phyloP scores from a whole-genome alignment of 2,888 invertebrate species.

The Dione vanillae region DNA sequence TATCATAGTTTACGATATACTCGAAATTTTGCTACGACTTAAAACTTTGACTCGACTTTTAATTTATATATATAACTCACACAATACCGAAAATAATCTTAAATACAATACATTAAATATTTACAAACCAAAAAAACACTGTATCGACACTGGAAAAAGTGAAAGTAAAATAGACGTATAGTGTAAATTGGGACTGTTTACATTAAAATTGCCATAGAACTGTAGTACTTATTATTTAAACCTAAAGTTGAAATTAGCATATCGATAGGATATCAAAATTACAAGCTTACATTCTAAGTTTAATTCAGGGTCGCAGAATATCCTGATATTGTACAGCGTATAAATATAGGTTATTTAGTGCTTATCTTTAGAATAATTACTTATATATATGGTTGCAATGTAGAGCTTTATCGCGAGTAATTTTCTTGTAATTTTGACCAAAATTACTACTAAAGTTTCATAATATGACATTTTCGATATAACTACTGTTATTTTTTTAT shows the following conservation, averaged over 20 bases:
- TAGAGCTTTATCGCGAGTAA: constrained; percentile 5
- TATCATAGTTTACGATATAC: too few relatives aligned
- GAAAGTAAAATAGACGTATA: constrained; percentile 34
- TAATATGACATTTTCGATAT: neutral
- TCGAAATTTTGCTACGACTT: too few relatives aligned
- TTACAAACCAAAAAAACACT: constrained; percentile 28
- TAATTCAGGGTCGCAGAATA: constrained; percentile 31
- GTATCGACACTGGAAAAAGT: constrained; percentile 29
- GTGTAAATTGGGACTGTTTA: constrained; percentile 45
- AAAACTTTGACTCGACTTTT: too few relatives aligned
- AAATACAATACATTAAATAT: constrained; percentile 24
- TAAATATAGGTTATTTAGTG: constrained; percentile 1
- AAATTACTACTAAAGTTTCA: constrained; percentile 3
- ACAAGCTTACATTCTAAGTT: constrained; percentile 19
- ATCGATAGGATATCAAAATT: constrained; percentile 22
- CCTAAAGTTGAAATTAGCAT: constrained; percentile 19
- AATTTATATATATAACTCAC: neutral
- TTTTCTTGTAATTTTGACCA: neutral
- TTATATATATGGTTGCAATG: neutral
- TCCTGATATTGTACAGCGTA: constrained; percentile 1
- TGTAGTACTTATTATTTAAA: constrained; percentile 1
- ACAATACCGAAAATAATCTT: constrained; percentile 1
- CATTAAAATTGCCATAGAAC: constrained; percentile 24
- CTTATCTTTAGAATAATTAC: neutral
- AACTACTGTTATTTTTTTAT: too few relatives aligned